A percentile compares a stretch with the other conserved stretches of the same genome.
phyloP scores from a whole-genome alignment of 1,140 invertebrate species.

The Euschistus heros region DNA sequence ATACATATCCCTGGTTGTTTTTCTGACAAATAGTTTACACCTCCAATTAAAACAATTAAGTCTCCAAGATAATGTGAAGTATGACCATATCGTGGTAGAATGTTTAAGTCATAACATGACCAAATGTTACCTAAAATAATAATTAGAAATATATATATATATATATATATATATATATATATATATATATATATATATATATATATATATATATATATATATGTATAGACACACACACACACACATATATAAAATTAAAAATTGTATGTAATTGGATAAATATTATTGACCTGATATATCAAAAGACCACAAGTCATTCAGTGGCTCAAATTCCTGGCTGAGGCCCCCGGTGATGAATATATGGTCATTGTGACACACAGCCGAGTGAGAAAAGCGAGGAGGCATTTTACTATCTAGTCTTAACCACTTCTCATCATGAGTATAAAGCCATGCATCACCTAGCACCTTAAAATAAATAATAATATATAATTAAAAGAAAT shows the following conservation, averaged over 20 bases:
- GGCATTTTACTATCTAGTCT: constrained; percentile 20
- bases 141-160: too few species aligned
- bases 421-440: not conserved
- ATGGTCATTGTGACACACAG: constrained; percentile 28
- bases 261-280: too few species aligned
- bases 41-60: constrained; percentile 35
- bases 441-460: constrained; percentile 16
- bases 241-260: too few species aligned
- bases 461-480: constrained; percentile 17
- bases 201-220: too few species aligned
- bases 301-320: constrained; percentile 32
- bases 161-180: too few species aligned
- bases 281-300: not conserved
- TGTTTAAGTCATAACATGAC: not conserved
- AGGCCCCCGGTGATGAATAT: constrained; percentile 38
- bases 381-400: constrained; percentile 35
- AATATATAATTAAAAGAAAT: not conserved
- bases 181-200: too few species aligned
- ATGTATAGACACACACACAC: too few species aligned
- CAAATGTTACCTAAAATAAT: too few species aligned
- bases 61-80: constrained; percentile 34
- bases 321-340: constrained; percentile 31
- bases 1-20: constrained; percentile 36
- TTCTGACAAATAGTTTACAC: constrained; percentile 31
- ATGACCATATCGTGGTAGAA: constrained; percentile 34